Conservation (phyloP, 2,797 vertebrate species). For the Microctenopoma lineatum region DNA sequence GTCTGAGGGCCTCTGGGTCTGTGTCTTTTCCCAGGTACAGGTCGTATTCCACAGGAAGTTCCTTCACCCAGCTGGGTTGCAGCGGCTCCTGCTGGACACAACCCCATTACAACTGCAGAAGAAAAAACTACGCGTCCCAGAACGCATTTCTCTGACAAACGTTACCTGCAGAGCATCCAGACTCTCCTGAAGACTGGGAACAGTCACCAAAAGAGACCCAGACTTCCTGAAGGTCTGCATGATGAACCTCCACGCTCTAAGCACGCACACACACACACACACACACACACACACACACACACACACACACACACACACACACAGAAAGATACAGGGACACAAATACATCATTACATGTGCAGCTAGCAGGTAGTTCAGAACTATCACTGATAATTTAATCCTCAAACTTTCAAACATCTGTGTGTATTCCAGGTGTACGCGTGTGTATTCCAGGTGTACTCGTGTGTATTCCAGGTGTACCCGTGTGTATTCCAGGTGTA, state of each 20-base stretch:
- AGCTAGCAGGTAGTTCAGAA: too few species aligned
- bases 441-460: too few species aligned
- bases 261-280: neutral
- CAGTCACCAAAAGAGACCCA: slow-evolving; percentile 88
- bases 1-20: slow-evolving; percentile 86
- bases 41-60: slow-evolving; percentile 85
- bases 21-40: slow-evolving; percentile 81
- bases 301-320: too few species aligned
- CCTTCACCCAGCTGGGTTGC: slow-evolving; percentile 87
- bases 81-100: slow-evolving; percentile 77
- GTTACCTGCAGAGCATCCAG: slow-evolving; percentile 85
- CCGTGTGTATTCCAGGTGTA: too few species aligned
- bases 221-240: slow-evolving; percentile 83
- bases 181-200: slow-evolving; percentile 88
- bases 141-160: neutral
- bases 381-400: too few species aligned
- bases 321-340: too few species aligned
- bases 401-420: too few species aligned
- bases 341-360: too few species aligned
- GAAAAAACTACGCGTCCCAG: neutral
- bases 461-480: too few species aligned
- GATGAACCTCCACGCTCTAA: slow-evolving; percentile 89
- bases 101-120: neutral
- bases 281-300: too few species aligned
- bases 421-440: too few species aligned